Evolutionary conservation across 2,797 vertebrate species (phyloP).

Genomic region (Pseudotriccus pelzelni): DNA sequence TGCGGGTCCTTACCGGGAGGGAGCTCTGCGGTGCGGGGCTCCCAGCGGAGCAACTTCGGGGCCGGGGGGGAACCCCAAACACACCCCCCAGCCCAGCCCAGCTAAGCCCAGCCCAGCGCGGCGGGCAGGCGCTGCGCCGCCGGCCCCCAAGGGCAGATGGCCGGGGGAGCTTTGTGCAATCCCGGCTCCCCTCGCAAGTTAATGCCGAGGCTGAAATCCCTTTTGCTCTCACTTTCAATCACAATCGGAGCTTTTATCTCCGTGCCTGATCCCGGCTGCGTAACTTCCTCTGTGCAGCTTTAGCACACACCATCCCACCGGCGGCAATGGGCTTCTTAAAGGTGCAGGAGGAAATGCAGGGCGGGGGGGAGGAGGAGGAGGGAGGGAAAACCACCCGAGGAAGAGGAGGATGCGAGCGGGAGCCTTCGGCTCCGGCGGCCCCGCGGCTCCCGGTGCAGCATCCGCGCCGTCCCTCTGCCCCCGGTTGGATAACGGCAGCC

Average conservation of each 20-base stretch:
- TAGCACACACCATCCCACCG: slow-evolving; percentile 76
- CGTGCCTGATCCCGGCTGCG: slow-evolving; percentile 85
- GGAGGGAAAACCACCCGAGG: slow-evolving; percentile 8
- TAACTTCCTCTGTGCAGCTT: slow-evolving; percentile 85
- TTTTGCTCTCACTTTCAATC: slow-evolving; percentile 91
- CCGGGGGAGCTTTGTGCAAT: slow-evolving; percentile 82
- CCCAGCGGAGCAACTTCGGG: slow-evolving; percentile 27
- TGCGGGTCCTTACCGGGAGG: slow-evolving; percentile 47
- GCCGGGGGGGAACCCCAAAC: slow-evolving; percentile 5
- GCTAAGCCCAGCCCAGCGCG: neutral
- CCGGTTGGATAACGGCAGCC: neutral
- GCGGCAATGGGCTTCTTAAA: slow-evolving; percentile 81
- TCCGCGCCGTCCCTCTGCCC: neutral
- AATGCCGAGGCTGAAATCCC: slow-evolving; percentile 83
- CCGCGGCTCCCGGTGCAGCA: neutral
- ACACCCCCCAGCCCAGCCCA: slow-evolving; percentile 11
- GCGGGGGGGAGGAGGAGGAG: neutral
- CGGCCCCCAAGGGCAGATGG: slow-evolving; percentile 85
- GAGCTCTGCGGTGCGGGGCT: slow-evolving; percentile 30
- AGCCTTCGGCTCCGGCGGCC: slow-evolving; percentile 2
- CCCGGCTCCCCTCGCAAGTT: slow-evolving; percentile 80
- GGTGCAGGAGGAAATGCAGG: slow-evolving; percentile 75
- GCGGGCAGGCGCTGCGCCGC: neutral
- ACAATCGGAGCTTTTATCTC: slow-evolving; percentile 91
- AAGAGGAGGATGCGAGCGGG: slow-evolving; percentile 16